Evolutionary conservation across 2,113 vertebrate genomes (phyloP).

Genomic region (Phalacrocorax brasilianus): DNA sequence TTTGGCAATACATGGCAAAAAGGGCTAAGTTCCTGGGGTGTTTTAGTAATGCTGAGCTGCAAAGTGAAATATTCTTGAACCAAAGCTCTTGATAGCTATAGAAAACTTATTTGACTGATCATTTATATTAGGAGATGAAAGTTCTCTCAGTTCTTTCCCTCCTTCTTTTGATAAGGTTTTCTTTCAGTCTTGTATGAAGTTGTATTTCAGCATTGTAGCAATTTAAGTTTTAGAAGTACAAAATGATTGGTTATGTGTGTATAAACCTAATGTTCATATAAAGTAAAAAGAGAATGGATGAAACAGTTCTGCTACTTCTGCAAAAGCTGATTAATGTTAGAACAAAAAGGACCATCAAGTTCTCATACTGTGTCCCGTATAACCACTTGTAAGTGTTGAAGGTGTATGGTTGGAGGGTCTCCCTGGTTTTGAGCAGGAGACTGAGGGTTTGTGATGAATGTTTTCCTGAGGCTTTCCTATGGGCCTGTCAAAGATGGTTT

Average conservation of each 20-base stretch:
- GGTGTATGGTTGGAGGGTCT: background rate
- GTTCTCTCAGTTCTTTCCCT: background rate
- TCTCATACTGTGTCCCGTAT: background rate
- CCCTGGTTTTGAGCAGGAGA: background rate
- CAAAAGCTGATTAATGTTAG: background rate
- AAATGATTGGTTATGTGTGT: background rate
- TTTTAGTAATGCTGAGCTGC: background rate
- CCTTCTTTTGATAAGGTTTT: background rate
- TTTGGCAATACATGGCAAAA: background rate
- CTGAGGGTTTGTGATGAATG: rapidly evolving
- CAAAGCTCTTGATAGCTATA: background rate
- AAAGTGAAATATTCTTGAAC: background rate
- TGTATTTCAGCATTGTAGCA: background rate
- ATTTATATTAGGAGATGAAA: background rate
- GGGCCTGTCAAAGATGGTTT: background rate
- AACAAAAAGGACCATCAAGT: background rate
- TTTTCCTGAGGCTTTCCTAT: background rate
- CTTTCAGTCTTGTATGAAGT: background rate
- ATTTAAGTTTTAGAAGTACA: background rate
- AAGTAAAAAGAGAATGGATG: background rate
- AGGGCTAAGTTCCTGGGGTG: background rate
- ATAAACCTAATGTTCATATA: background rate
- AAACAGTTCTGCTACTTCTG: background rate
- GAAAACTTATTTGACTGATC: background rate
- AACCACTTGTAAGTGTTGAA: background rate